Evolutionary conservation across 1,140 invertebrate genomes (phyloP).

Genomic region (Antheraea mylitta): DNA sequence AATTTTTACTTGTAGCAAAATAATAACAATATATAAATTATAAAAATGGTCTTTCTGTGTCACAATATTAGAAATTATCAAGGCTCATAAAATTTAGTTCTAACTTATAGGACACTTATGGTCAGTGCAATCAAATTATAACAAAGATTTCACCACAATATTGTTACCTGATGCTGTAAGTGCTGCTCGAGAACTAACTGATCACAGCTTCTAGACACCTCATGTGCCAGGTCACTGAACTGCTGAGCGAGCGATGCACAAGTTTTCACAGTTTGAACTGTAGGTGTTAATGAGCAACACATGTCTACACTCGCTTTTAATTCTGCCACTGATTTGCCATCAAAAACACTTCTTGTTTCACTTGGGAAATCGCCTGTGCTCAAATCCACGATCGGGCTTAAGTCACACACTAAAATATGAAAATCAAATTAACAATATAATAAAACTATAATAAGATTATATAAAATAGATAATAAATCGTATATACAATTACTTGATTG

Average conservation of each 20-base stretch:
- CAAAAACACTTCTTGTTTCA: conserved; percentile 53
- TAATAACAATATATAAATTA: too few species aligned
- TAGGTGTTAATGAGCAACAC: conserved; percentile 85
- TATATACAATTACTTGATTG: conserved; percentile 46
- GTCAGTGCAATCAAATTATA: too few species aligned
- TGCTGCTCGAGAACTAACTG: conserved; percentile 95
- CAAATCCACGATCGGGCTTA: conserved; percentile 70
- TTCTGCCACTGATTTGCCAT: conserved; percentile 79
- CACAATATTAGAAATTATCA: too few species aligned
- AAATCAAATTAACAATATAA: not conserved
- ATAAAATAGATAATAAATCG: not conserved
- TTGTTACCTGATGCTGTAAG: conserved; percentile 87
- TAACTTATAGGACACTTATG: too few species aligned
- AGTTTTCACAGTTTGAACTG: conserved; percentile 88
- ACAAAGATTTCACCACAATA: not conserved
- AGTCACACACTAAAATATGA: conserved; percentile 50
- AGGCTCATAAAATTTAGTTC: too few species aligned
- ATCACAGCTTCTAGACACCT: conserved; percentile 88
- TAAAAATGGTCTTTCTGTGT: too few species aligned
- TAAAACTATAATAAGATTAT: not conserved
- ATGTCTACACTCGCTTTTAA: conserved; percentile 87
- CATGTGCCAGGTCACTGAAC: conserved; percentile 88
- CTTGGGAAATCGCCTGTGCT: conserved; percentile 60
- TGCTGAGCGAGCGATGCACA: conserved; percentile 91
- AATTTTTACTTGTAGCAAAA: too few species aligned